Percentiles rank a stretch among this genome's conserved stretches.
Conservation (phyloP, 2,888 invertebrate species). For the Synanthedon tipuliformis region DNA sequence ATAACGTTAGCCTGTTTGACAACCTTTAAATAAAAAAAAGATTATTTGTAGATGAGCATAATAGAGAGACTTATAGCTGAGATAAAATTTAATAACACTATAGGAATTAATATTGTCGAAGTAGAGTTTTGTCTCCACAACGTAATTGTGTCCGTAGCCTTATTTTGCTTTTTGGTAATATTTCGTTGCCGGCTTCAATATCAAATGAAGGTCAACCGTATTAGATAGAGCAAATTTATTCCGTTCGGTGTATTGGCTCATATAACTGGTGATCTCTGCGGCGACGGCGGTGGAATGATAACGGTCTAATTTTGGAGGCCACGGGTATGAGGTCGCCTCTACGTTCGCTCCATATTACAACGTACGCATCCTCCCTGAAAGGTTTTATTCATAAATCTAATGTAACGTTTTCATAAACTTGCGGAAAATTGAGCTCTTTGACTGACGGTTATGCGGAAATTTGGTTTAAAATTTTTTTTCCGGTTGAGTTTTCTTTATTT, state of each 20-base stretch:
- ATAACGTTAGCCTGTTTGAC: too few species aligned
- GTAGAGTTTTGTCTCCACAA: too few species aligned
- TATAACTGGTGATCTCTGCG: constrained; percentile 62
- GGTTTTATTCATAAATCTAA: constrained; percentile 69
- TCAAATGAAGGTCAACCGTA: constrained; percentile 63
- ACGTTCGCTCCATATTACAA: constrained; percentile 62
- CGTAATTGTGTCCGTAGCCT: not conserved
- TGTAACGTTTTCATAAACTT: constrained; percentile 63
- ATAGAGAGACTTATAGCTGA: too few species aligned
- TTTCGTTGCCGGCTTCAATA: constrained; percentile 59
- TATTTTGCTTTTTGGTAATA: constrained; percentile 34
- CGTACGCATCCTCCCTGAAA: constrained; percentile 59
- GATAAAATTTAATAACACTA: too few species aligned
- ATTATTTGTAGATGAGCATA: too few species aligned
- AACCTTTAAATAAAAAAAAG: too few species aligned
- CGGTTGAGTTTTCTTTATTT: too few species aligned
- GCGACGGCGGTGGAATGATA: constrained; percentile 65
- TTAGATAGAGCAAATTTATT: constrained; percentile 67
- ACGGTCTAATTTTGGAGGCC: constrained; percentile 62
- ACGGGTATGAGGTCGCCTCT: constrained; percentile 30
- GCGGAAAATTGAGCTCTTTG: constrained; percentile 47
- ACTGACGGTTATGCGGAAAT: constrained; percentile 23
- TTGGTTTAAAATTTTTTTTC: constrained; percentile 24
- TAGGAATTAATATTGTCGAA: too few species aligned
- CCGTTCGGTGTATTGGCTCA: constrained; percentile 63